Evolutionary conservation across 2,888 invertebrate species (phyloP), one percentile per base, ranked within the genome.

Genomic region (Pseudococcus viburni): DNA sequence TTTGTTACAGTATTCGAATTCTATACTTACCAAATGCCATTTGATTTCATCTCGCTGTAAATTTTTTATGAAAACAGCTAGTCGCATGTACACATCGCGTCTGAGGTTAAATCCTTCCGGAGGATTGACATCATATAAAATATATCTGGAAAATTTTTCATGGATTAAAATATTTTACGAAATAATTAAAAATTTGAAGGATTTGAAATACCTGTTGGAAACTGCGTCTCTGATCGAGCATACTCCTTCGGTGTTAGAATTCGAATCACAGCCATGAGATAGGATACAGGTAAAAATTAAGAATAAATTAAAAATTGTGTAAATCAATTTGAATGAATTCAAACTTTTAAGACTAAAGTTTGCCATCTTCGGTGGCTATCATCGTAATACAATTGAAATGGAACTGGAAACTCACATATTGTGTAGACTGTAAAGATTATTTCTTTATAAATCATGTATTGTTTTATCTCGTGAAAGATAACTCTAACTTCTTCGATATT

Each of bases 61-160:
- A 89, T 94, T 94, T 48, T 95, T 93, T 0, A 97, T 93, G 91
- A 98, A 94, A 84, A 96, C 95, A 0, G 98, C 98, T 90, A 98
- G 93, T 90, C 99, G 94, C 93, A 99, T 95, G 91, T 97, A 99
- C 1, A 99, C 99, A 93, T 99, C 99, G 55, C 99, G 94, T 19
- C 98, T 93, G 89, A 99, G 93, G 93, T 99, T 99, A 91, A 99
- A 99, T 0, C 99, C 99, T 93, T 99, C 99, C 0, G 96, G 95
- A 3, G 95, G 95, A 93, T 99, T 99, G 0, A 99, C 95, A 91
- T 98, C 98, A 92, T 98, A 99, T 85, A 99, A 93, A 88, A 99
- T 92, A 91, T 95, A 97, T 90, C 96, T 90, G 59, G 19, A 87
- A 39, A 68, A 68, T 68, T 22, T 55, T 0, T 73, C 33, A 12